Percentiles rank a stretch among this genome's conserved stretches.
These are phyloP conservation scores for Isoperla grammatica DNA, from an alignment of 2,888 invertebrate genomes.

Conservation along the genomic window DNA sequence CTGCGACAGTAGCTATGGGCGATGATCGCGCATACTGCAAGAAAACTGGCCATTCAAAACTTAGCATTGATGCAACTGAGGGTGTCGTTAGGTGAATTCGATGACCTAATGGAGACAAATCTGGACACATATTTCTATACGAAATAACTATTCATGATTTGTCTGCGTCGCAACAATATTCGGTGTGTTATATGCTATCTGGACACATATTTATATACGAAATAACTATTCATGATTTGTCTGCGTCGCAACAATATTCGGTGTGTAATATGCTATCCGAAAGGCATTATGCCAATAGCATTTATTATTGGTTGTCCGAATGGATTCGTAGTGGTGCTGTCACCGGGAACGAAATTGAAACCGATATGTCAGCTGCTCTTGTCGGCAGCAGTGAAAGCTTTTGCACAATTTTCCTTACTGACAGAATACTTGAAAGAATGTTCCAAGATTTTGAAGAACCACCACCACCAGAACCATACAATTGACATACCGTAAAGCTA, in stretches of 20 bases:
- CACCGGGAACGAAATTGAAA: constrained; percentile 24
- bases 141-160: constrained; percentile 25
- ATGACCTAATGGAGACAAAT: constrained; percentile 21
- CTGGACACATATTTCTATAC: constrained; percentile 25
- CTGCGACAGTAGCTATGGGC: too few species aligned
- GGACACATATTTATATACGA: constrained; percentile 26
- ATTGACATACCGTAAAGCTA: constrained; percentile 5
- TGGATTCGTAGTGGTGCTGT: constrained; percentile 28
- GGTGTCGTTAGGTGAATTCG: constrained; percentile 25
- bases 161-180: constrained; percentile 25
- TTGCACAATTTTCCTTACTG: constrained; percentile 4
- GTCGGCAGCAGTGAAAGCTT: constrained; percentile 10
- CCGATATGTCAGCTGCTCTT: constrained; percentile 27
- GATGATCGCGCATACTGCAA: constrained; percentile 17
- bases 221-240: constrained; percentile 23
- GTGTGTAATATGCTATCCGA: constrained; percentile 30
- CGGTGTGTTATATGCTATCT: too few species aligned
- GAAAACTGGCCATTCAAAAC: constrained; percentile 22
- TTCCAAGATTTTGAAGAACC: too few species aligned
- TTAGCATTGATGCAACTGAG: constrained; percentile 29
- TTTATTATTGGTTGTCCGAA: constrained; percentile 24
- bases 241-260: constrained; percentile 27
- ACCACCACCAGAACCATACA: too few species aligned
- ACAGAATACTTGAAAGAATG: constrained; percentile 15
- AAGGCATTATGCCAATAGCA: constrained; percentile 26